Base-by-base conservation (phyloP, 2,797 vertebrate species). In the Gouania willdenowi region DNA sequence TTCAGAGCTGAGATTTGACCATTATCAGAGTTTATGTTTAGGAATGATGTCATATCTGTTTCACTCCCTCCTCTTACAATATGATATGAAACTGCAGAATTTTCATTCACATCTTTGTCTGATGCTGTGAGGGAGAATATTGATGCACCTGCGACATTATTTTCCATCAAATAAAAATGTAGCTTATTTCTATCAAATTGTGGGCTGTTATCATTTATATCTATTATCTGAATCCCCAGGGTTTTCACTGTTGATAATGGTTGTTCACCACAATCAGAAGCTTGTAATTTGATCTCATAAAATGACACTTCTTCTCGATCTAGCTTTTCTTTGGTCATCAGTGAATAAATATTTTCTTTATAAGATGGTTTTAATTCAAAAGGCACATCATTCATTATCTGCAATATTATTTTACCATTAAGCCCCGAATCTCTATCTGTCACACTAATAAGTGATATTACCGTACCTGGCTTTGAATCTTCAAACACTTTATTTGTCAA, bases 1-100 rank as follows among this genome's bases (percentile, higher is more conserved):
- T 86, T 89, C 18, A 91, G 58, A 0, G 90, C 87, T 0, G 82
- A 75, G 35, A 93, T 88, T 10, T 90, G 67, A 0, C 92, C 91
- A 0, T 81, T 92, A 3, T 91, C 89, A 0, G 87, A 64, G 28
- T 86, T 85, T 0, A 90, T 24, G 26, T 81, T 88, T 0, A 89
- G 17, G 4, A 81, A 85, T 1, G 75, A 65, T 1, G 21, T 63
- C 41, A 17, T 38, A 26, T 52, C 55, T 6, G 45, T 45, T 10
- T 38, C 46, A 2, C 5, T 15, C 0, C 30, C 47, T 5, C 26
- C 48, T 66, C 66, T 75, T 0, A 30, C 10, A 2, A 88, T 53
- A 0, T 47, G 36, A 30, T 88, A 87, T 0, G 68, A 27, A 19
- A 88, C 17, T 0, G 1, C 56, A 2, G 82, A 76, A 41, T 88